phyloP scores from a whole-genome alignment of 1,140 invertebrate species.

The Aphidius ervi region DNA sequence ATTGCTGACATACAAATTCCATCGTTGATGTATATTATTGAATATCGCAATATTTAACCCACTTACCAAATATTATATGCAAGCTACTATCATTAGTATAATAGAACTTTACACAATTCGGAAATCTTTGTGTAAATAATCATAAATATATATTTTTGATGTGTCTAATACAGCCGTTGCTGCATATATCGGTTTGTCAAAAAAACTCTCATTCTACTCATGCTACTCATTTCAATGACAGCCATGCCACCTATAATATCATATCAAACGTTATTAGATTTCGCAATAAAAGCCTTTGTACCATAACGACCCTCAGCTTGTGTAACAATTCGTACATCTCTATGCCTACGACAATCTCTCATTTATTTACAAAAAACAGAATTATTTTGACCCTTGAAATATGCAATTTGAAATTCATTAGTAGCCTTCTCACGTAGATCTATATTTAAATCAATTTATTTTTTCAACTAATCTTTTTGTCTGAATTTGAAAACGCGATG shows the following conservation, averaged over 20 bases:
- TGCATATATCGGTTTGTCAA: constrained; percentile 14
- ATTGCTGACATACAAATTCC: no score
- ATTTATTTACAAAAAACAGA: constrained; percentile 14
- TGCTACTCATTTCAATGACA: constrained; percentile 1
- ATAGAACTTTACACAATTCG: constrained; percentile 2
- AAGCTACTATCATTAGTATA: no score
- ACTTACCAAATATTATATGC: no score
- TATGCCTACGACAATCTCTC: no score
- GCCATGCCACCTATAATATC: background rate
- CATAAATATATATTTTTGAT: constrained; percentile 10
- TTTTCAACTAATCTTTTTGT: background rate
- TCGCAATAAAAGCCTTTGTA: constrained; percentile 1
- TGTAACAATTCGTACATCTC: background rate
- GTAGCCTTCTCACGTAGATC: background rate
- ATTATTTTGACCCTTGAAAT: constrained; percentile 10
- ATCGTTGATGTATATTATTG: no score
- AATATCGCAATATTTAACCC: no score
- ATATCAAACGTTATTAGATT: background rate
- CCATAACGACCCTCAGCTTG: constrained; percentile 1
- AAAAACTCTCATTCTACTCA: constrained; percentile 3
- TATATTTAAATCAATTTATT: constrained; percentile 5
- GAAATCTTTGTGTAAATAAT: constrained; percentile 3
- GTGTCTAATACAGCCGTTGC: constrained; percentile 2
- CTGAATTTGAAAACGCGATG: constrained; percentile 52
- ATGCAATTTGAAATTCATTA: constrained; percentile 3